Evolutionary conservation across 2,113 vertebrate species (phyloP).

Genomic region (Anoplopoma fimbria): DNA sequence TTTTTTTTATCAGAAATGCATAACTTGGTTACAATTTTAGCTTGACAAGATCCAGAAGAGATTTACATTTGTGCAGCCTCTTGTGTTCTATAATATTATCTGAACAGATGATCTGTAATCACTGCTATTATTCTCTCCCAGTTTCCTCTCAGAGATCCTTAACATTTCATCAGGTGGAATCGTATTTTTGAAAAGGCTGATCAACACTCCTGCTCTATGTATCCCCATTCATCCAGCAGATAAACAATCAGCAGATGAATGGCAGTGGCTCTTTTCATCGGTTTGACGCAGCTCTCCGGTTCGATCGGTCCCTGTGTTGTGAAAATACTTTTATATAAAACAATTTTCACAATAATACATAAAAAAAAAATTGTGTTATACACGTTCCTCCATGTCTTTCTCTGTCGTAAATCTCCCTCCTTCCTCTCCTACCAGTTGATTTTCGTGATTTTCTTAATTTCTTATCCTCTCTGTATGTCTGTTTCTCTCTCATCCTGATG

Average conservation of each 20-base stretch:
- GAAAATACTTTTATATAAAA: not conserved
- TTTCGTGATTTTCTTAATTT: too few relatives aligned
- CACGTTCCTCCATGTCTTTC: not conserved
- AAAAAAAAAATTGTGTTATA: too few relatives aligned
- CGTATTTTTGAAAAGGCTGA: not conserved
- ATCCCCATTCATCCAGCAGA: constrained; percentile 14
- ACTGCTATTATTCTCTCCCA: constrained; percentile 7
- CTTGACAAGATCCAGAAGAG: too few relatives aligned
- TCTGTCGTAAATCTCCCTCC: not conserved
- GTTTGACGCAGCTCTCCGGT: not conserved
- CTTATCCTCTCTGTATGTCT: not conserved
- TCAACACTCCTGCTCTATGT: not conserved
- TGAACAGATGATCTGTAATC: not conserved
- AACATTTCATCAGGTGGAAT: not conserved
- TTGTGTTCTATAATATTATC: too few relatives aligned
- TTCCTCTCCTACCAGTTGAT: not conserved
- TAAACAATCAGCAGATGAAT: constrained; percentile 28
- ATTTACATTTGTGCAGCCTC: too few relatives aligned
- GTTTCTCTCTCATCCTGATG: not conserved
- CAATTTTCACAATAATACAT: too few relatives aligned
- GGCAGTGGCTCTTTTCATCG: too few relatives aligned
- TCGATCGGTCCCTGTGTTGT: not conserved
- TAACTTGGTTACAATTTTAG: too few relatives aligned
- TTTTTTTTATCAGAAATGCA: too few relatives aligned
- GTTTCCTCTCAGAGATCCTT: not conserved